Conservation (phyloP, 2,113 vertebrate genomes). For the Otocyon megalotis region DNA sequence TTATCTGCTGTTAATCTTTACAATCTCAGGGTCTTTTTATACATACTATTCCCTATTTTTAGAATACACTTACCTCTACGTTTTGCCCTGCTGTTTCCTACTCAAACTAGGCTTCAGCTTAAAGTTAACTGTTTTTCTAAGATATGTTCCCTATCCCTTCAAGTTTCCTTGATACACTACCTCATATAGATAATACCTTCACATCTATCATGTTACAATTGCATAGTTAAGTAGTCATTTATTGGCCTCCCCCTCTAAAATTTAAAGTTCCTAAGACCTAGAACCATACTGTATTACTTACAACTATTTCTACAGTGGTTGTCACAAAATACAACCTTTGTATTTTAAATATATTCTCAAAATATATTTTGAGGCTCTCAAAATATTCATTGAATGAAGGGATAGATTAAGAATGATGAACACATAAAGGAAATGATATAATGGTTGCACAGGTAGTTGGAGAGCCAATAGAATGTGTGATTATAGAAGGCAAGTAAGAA, state of each 20-base stretch:
- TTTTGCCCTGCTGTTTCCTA: background rate
- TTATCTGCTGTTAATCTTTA: background rate
- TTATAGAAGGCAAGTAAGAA: background rate
- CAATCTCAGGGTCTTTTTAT: background rate
- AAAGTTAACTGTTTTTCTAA: background rate
- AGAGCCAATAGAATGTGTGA: background rate
- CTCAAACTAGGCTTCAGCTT: background rate
- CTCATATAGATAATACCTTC: background rate
- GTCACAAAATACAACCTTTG: background rate
- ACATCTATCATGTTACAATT: background rate
- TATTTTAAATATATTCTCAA: background rate
- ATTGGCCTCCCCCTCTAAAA: background rate
- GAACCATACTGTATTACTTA: background rate
- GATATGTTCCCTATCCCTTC: background rate
- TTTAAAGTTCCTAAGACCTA: constrained; percentile 6
- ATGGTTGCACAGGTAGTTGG: background rate
- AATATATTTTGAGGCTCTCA: background rate
- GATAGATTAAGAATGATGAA: background rate
- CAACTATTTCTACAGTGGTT: background rate
- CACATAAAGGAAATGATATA: background rate
- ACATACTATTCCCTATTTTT: background rate
- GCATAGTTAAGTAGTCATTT: background rate
- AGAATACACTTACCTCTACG: background rate
- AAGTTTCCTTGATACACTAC: background rate
- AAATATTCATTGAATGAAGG: background rate